Conservation (phyloP, 2,888 invertebrate genomes). For the Ptilodon capucinus region DNA sequence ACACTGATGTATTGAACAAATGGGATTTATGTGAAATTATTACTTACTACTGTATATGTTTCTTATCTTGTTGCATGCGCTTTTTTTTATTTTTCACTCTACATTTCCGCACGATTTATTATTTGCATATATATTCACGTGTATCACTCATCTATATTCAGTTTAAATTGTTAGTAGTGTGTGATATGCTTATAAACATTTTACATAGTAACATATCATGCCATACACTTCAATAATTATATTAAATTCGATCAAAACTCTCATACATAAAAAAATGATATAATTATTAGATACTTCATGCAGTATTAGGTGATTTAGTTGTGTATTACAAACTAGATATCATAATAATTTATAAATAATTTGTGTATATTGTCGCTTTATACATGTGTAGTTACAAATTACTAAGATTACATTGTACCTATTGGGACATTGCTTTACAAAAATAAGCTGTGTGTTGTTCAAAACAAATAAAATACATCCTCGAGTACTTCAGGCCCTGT, state of each 20-base stretch:
- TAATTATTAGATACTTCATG: slow-evolving; percentile 21
- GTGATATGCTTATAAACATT: slow-evolving; percentile 10
- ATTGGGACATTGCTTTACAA: slow-evolving; percentile 48
- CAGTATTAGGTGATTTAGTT: slow-evolving; percentile 21
- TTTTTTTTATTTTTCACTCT: slow-evolving; percentile 10
- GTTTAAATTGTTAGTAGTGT: too few species aligned
- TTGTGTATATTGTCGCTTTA: slow-evolving; percentile 55
- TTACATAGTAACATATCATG: slow-evolving; percentile 10
- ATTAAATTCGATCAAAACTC: slow-evolving; percentile 10
- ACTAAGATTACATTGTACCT: slow-evolving; percentile 42
- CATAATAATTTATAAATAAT: slow-evolving; percentile 36
- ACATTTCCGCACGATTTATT: slow-evolving; percentile 7
- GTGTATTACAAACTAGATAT: slow-evolving; percentile 21
- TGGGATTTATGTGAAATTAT: slow-evolving; percentile 32
- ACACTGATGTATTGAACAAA: slow-evolving; percentile 62
- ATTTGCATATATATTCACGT: slow-evolving; percentile 2
- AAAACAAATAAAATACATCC: too few species aligned
- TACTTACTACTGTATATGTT: slow-evolving; percentile 34
- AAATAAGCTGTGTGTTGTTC: neutral
- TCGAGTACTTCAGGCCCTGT: too few species aligned
- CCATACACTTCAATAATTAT: slow-evolving; percentile 22
- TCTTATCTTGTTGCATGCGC: slow-evolving; percentile 34
- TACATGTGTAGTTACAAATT: slow-evolving; percentile 57
- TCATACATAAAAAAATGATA: slow-evolving; percentile 5
- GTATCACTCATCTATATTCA: slow-evolving; percentile 3